Conservation (phyloP, 2,888 invertebrate genomes). For the Cataglyphis livida region DNA sequence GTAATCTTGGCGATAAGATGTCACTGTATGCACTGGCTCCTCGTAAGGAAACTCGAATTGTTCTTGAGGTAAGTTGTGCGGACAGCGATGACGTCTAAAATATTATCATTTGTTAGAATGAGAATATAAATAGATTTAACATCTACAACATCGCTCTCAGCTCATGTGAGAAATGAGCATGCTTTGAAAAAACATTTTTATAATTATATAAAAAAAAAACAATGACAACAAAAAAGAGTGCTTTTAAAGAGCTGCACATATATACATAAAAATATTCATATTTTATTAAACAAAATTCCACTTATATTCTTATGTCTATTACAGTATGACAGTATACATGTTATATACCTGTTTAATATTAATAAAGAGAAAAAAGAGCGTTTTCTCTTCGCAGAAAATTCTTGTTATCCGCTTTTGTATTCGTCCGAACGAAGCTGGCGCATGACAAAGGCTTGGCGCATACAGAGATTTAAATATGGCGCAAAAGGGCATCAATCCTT, state of each 20-base stretch:
- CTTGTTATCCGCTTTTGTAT: constrained; percentile 16
- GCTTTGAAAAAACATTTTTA: not conserved
- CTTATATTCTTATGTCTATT: not conserved
- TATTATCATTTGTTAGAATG: not conserved
- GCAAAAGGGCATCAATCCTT: constrained; percentile 10
- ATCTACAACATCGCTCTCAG: not conserved
- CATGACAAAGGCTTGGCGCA: constrained; percentile 14
- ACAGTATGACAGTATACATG: not conserved
- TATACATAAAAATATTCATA: not conserved
- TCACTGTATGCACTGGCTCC: constrained; percentile 82
- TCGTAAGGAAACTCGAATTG: constrained; percentile 80
- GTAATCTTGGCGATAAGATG: constrained; percentile 89
- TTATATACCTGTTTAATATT: constrained; percentile 18
- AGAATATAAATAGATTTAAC: not conserved
- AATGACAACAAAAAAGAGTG: not conserved
- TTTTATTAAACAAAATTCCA: constrained; percentile 7
- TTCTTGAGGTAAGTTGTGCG: constrained; percentile 87
- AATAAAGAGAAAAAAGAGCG: constrained; percentile 6
- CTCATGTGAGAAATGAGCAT: not conserved
- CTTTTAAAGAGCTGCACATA: not conserved
- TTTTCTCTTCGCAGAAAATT: constrained; percentile 20
- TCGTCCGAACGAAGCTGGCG: not conserved
- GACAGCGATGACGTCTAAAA: constrained; percentile 94
- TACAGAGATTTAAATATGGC: constrained; percentile 20
- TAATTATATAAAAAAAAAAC: not conserved